Evolutionary conservation across 2,888 invertebrate genomes (phyloP).

Genomic region (Caenorhabditis auriculariae): DNA sequence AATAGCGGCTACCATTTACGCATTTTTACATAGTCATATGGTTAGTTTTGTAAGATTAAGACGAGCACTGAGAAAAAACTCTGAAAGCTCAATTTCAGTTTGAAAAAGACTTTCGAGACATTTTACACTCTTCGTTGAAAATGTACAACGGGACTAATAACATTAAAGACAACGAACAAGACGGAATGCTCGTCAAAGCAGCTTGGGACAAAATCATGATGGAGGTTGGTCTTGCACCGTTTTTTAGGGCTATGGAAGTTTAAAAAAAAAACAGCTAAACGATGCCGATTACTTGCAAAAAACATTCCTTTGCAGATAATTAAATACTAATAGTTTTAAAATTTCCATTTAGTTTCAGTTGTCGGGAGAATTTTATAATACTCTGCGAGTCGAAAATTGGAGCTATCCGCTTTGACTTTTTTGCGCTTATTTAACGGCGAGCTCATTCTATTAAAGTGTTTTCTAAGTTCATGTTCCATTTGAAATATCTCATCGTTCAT

Average conservation of each 20-base stretch:
- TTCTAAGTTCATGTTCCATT: neutral
- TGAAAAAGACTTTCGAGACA: conserved; percentile 60
- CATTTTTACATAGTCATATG: conserved; percentile 59
- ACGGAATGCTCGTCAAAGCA: conserved; percentile 53
- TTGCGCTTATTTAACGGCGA: too few species aligned
- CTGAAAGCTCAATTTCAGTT: conserved; percentile 43
- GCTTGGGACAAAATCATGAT: conserved; percentile 63
- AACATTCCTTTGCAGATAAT: too few species aligned
- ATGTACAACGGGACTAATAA: conserved; percentile 62
- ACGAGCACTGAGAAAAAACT: neutral
- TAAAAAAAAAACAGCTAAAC: too few species aligned
- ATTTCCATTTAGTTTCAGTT: neutral
- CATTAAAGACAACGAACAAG: conserved; percentile 13
- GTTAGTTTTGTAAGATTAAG: conserved; percentile 24
- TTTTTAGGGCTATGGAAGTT: too few species aligned
- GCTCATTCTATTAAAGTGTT: too few species aligned
- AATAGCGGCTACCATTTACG: conserved; percentile 61
- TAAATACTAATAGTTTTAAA: neutral
- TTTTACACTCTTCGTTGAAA: conserved; percentile 54
- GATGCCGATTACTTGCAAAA: too few species aligned
- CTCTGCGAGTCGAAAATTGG: too few species aligned
- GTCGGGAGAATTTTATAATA: too few species aligned
- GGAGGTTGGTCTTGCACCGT: conserved; percentile 37
- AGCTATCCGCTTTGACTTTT: too few species aligned
- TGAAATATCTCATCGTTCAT: neutral